phyloP scores from a whole-genome alignment of 2,113 vertebrate species.

The Bungarus multicinctus region DNA sequence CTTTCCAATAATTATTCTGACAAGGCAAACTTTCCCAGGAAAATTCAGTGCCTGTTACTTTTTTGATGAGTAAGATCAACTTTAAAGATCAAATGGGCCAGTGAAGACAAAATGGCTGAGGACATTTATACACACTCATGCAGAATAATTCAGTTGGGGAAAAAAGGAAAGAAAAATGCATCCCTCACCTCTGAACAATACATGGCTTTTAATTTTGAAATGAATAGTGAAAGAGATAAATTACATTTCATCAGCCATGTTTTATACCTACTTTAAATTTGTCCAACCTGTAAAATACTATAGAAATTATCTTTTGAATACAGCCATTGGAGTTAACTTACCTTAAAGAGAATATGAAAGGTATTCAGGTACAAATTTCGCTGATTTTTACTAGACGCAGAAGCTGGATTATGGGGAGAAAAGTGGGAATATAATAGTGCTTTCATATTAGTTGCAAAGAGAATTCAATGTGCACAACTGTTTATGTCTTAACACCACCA shows the following conservation, averaged over 20 bases:
- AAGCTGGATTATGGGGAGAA: slow-evolving; percentile 26
- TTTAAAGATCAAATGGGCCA: slow-evolving; percentile 23
- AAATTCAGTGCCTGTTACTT: slow-evolving; percentile 39
- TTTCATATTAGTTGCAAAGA: slow-evolving; percentile 41
- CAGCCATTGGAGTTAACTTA: background rate
- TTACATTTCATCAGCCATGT: background rate
- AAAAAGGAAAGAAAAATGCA: slow-evolving; percentile 8
- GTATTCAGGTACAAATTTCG: background rate
- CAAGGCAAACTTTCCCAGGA: slow-evolving; percentile 48
- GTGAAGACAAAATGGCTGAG: slow-evolving; percentile 29
- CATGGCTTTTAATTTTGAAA: slow-evolving; percentile 35
- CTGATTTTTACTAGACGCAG: background rate
- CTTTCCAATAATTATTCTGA: slow-evolving; percentile 26
- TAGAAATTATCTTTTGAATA: slow-evolving; percentile 33
- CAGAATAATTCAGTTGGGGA: background rate
- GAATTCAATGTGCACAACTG: slow-evolving; percentile 52
- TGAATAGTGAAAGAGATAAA: slow-evolving; percentile 1
- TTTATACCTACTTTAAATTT: background rate
- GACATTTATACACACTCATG: background rate
- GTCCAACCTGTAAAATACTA: background rate
- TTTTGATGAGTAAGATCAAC: slow-evolving; percentile 22
- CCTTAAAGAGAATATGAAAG: slow-evolving; percentile 3
- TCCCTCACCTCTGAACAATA: slow-evolving; percentile 22
- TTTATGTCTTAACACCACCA: slow-evolving; percentile 48
- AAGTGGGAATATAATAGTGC: background rate